Conservation (phyloP, 2,113 vertebrate species). For the Orycteropus afer region DNA sequence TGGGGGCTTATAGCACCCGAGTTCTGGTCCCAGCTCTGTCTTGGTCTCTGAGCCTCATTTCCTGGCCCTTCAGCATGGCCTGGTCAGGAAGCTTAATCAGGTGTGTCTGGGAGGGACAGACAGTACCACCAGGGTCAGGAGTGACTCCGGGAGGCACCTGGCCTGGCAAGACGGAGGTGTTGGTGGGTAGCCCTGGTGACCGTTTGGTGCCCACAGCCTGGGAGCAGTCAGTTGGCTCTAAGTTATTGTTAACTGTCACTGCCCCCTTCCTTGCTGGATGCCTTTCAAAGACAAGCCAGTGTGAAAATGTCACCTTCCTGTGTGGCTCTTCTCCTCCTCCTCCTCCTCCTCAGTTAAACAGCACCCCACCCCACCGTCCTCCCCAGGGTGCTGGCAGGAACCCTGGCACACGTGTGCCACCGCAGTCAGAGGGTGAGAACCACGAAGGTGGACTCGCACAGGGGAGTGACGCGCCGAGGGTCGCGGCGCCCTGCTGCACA, state of each 20-base stretch:
- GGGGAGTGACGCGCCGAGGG: accelerated
- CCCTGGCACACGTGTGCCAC: background rate
- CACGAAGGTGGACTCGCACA: background rate
- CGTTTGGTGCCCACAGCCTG: background rate
- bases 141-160: background rate
- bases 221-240: too few species aligned
- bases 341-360: too few species aligned
- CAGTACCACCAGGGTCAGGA: background rate
- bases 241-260: too few species aligned
- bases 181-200: background rate
- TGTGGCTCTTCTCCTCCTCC: too few species aligned
- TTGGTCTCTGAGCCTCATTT: background rate
- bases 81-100: background rate
- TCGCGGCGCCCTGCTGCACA: background rate
- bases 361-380: too few species aligned
- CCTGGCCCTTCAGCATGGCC: background rate
- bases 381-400: background rate
- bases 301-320: background rate
- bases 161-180: background rate
- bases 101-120: background rate
- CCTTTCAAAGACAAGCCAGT: background rate
- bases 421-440: background rate
- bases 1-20: background rate
- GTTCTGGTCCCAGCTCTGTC: background rate
- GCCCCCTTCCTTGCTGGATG: background rate